Evolutionary conservation across 2,797 vertebrate genomes (phyloP), one percentile per base, ranked within the genome.

Genomic region (Morelia viridis): DNA sequence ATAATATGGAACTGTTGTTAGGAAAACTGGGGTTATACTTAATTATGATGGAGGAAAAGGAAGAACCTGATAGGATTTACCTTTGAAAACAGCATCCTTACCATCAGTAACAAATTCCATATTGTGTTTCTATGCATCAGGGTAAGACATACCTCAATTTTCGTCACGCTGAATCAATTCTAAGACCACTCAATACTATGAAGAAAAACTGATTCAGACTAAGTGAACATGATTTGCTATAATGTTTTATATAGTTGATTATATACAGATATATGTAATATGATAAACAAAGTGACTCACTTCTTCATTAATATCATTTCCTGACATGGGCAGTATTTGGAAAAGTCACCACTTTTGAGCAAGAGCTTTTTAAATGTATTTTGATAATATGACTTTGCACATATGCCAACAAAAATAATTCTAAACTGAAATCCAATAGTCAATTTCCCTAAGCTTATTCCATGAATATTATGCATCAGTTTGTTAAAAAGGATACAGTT

Each of bases 381-480:
- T 12, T 26, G 56, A 92, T 58, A 96, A 96, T 76, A 92, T 10
- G 80, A 90, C 84, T 93, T 94, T 92, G 94, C 94, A 96, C 96
- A 96, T 64, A 95, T 46, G 92, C 65, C 92, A 87, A 94, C 64
- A 86, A 94, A 80, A 94, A 80, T 35, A 96, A 94, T 89, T 91
- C 94, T 60, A 87, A 62, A 84, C 4, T 94, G 96, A 97, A 93
- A 95, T 96, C 95, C n/a, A 97, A 96, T 92, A 96, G 94, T 94
- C 96, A 93, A 93, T 96, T 96, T 97, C 97, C 97, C 97, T 97
- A 97, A 98, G 97, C 96, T 97, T 96, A 76, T 95, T 95, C 94
- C 94, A 87, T 93, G 93, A 80, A 85, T 50, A 93, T 94, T 89
- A 89, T 68, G 15, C 58, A 94, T 93, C 92, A 94, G 89, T 93